These are phyloP conservation scores for Craterocephalus amniculus DNA, from an alignment of 2,797 vertebrate genomes.

Conservation along the genomic window DNA sequence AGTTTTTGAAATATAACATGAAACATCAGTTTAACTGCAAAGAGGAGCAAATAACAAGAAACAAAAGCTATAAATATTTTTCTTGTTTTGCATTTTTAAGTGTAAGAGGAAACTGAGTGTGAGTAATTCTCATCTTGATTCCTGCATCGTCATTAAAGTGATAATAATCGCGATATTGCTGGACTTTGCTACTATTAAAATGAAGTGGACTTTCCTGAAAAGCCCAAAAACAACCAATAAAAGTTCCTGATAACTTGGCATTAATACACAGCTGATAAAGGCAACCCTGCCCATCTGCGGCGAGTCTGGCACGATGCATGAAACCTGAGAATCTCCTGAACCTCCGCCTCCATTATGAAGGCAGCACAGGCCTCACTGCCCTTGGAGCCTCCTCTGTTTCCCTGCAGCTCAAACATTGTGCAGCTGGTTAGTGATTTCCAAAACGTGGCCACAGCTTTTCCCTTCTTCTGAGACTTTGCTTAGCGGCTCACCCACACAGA, in stretches of 20 bases:
- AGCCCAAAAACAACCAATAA: no score
- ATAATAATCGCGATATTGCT: neutral
- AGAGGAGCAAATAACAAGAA: neutral
- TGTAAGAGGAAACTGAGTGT: neutral
- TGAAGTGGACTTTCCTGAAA: neutral
- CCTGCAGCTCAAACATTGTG: conserved; percentile 49
- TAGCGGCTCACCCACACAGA: conserved; percentile 53
- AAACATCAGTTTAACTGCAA: neutral
- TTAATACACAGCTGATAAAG: neutral
- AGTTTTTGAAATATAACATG: neutral
- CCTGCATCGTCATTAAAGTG: neutral
- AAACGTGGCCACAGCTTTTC: conserved; percentile 41
- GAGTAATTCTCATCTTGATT: neutral
- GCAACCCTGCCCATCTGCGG: conserved; percentile 3
- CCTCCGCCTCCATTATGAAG: conserved; percentile 39
- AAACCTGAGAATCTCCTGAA: conserved; percentile 66
- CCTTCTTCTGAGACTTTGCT: conserved; percentile 52
- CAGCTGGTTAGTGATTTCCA: conserved; percentile 79
- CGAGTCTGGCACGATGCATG: conserved; percentile 40
- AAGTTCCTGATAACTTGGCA: neutral
- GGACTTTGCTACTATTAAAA: conserved; percentile 8
- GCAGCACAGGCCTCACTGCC: conserved; percentile 38
- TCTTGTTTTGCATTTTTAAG: no score
- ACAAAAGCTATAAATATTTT: neutral
- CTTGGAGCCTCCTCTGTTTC: conserved; percentile 59